A percentile compares a stretch with the other conserved stretches of the same genome.
These are phyloP conservation scores for Bibio marci DNA, from an alignment of 2,888 invertebrate species.

Conservation along the genomic window DNA sequence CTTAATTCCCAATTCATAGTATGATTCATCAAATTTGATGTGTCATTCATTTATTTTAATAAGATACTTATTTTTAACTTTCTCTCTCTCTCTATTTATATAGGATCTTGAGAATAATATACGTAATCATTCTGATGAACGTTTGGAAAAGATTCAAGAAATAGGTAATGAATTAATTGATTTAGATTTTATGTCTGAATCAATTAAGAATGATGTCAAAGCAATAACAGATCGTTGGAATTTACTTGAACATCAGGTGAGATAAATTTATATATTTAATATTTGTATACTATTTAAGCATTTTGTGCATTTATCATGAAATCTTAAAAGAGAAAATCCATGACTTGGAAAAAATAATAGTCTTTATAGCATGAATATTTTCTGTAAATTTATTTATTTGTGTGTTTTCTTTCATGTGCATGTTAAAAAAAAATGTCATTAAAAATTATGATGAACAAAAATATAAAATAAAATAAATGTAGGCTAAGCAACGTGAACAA, in stretches of 20 bases:
- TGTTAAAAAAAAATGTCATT: no score
- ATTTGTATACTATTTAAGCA: no score
- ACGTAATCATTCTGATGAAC: constrained; percentile 52
- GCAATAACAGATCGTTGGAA: constrained; percentile 45
- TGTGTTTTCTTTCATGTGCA: no score
- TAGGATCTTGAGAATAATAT: constrained; percentile 73
- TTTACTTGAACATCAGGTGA: constrained; percentile 48
- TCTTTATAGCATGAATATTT: no score
- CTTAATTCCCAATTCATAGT: background rate
- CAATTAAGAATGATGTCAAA: constrained; percentile 48
- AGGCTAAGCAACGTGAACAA: constrained; percentile 27
- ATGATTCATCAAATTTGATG: background rate
- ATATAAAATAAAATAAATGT: background rate
- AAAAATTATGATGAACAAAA: no score
- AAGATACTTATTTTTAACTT: constrained; percentile 1
- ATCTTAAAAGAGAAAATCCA: no score
- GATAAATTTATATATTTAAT: no score
- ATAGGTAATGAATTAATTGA: constrained; percentile 56
- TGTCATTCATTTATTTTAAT: no score
- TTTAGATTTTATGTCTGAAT: constrained; percentile 54
- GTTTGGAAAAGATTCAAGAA: constrained; percentile 55
- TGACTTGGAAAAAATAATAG: no score
- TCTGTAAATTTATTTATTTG: no score
- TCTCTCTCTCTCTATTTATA: constrained; percentile 6
- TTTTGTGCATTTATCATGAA: no score